These are phyloP conservation scores for Andrena camellia DNA, from an alignment of 2,888 invertebrate species.

Conservation along the genomic window DNA sequence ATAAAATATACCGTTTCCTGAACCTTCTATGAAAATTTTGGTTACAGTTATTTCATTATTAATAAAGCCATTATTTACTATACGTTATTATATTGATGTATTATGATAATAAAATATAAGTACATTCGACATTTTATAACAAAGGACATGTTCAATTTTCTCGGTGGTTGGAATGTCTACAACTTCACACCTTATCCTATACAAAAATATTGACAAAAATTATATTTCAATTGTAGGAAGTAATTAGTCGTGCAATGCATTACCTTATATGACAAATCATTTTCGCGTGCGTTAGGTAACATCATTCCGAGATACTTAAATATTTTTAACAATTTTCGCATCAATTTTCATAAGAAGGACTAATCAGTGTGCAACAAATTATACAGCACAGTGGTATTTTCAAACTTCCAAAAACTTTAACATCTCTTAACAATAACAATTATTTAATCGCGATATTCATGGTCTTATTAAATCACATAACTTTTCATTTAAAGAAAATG, in stretches of 20 bases:
- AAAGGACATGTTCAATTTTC: not conserved
- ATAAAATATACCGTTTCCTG: not conserved
- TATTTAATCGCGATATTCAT: no score
- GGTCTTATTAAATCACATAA: no score
- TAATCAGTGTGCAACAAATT: not conserved
- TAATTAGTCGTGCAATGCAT: not conserved
- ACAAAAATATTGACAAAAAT: not conserved
- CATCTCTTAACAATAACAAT: no score
- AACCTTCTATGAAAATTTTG: not conserved
- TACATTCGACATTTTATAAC: not conserved
- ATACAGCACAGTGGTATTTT: no score
- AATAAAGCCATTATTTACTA: not conserved
- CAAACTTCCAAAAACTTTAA: not conserved
- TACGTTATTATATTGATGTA: no score
- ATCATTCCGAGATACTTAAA: not conserved
- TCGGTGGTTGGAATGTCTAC: not conserved
- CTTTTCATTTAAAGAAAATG: no score
- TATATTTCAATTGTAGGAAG: not conserved
- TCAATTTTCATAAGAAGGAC: not conserved
- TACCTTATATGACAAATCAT: not conserved
- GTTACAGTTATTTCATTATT: not conserved
- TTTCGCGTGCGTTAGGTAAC: not conserved
- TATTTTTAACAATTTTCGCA: not conserved
- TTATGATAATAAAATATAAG: not conserved
- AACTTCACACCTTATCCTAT: not conserved